Base-by-base conservation (phyloP, 1,140 invertebrate species). In the Hypothenemus hampei region DNA sequence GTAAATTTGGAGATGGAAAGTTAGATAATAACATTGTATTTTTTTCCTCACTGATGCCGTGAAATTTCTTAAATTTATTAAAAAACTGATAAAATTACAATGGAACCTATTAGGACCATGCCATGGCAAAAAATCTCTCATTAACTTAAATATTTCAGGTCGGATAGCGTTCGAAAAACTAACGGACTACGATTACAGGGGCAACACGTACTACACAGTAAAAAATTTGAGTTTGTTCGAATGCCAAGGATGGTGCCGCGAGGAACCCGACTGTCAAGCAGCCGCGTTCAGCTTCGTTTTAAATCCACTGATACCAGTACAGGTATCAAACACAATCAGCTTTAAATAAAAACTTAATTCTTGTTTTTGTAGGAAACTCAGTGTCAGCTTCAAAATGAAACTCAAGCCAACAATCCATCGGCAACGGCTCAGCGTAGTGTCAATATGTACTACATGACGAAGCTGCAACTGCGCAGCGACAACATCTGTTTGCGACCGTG, bases 391-490 rank as follows among this genome's bases (percentile, higher is more conserved):
- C 91, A 93, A 70, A 96, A 96, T 73, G 91, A 93, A 69, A 93
- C 92, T 0, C 81, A 87, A 46, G 89, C 91, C 3, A 84, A 84
- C 60, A 93, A 93, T 71, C 91, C 91, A 0, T 82, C 84, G 53
- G 87, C 87, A 4, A 78, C 81, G 29, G 87, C 92, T 4, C 84
- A 86, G 67, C 77, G 88, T 16, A 86, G 89, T 3, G 88, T 87
- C 62, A 93, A 91, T 71, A 89, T 91, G 76, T 96, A 95, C 72
- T 96, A 94, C 77, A 93, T 96, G 89, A 88, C 91, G 62, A 96
- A 96, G 74, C 75, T 94, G 62, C 86, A 92, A 75, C 80, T 96
- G 60, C 75, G 90, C 74, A 90, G 90, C 60, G 91, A 95, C 65
- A 93, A 91, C 68, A 86, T 95, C 6, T 96, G 93, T 65, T 77